Base-by-base conservation (phyloP, 2,888 invertebrate genomes). In the Reticulitermes lucifugus region DNA sequence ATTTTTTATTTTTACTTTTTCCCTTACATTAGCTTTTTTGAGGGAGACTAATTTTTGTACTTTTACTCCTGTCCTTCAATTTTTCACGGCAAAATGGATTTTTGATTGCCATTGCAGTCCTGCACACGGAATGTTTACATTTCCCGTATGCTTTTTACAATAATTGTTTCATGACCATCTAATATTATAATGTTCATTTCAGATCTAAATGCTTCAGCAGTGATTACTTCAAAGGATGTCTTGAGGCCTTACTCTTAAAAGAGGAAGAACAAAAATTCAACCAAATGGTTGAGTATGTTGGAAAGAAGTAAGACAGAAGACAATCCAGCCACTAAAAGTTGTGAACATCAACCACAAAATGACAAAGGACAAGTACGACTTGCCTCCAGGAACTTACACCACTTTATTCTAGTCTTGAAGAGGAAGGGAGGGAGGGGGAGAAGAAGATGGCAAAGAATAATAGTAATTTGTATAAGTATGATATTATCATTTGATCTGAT, bases 141-240 rank as follows among this genome's bases (percentile, higher is more conserved):
- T 65, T 65, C n/a, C 25, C 65, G 3, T 35, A 60, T 60, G 60
- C 18, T 2, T 7, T 22, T 2, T 22, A 25, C 9, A 2, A 35
- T 21, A 10, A 51, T 14, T 2, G 3, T 25, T 6, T 25, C 25
- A 25, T 6, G 6, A 14, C 9, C 9, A 46, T n/a, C 29, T 83
- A 83, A 83, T 4, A 35, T 29, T 1, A 21, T 87, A 86, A 88
- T 89, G 89, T 88, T 86, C 88, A 90, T 92, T 93, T 73, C 93
- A 96, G 96, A 93, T 93, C 94, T 90, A 93, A 95, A 92, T 96
- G 96, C 93, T 96, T 96, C 92, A 94, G 94, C 90, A 94, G 94
- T 91, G 93, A 94, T 92, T 95, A 94, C 93, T 96, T 96, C 93
- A 94, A 94, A 92, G 95, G 95, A 92, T 96, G 96, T 92, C 93